Percentiles rank a stretch among this genome's conserved stretches.
phyloP scores from a whole-genome alignment of 2,113 vertebrate species.

The Micromys minutus region DNA sequence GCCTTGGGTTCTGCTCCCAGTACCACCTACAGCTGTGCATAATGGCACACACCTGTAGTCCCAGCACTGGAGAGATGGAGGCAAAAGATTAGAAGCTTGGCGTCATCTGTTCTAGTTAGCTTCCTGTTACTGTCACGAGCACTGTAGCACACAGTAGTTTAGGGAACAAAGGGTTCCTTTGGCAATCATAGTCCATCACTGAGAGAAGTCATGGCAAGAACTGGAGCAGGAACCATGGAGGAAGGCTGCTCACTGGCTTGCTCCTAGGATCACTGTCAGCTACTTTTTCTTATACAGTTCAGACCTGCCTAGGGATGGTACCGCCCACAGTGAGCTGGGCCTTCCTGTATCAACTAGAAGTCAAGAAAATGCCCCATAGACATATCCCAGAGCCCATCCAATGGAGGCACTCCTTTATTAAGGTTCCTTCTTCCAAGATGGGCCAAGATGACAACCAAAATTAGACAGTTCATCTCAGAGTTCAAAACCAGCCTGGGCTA shows the following conservation, averaged over 20 bases:
- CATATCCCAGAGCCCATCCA: background rate
- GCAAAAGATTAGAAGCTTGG: background rate
- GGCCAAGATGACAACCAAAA: background rate
- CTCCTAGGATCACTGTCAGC: background rate
- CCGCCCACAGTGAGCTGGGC: accelerated
- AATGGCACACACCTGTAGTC: no score
- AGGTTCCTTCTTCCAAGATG: background rate
- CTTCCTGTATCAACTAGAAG: background rate
- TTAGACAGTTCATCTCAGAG: background rate
- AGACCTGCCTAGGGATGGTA: background rate
- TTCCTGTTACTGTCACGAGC: background rate
- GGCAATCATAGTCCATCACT: no score
- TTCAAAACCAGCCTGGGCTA: background rate
- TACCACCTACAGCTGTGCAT: background rate
- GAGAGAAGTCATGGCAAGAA: background rate
- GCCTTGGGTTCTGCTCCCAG: background rate
- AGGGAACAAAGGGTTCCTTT: background rate
- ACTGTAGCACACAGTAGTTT: background rate
- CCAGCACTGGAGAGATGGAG: background rate
- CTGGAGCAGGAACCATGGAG: background rate
- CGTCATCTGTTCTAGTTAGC: background rate
- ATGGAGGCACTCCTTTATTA: background rate
- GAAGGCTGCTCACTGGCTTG: background rate
- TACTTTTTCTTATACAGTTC: background rate
- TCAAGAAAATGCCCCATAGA: background rate